Evolutionary conservation across 2,888 invertebrate genomes (phyloP).

Genomic region (Notodonta dromedarius): DNA sequence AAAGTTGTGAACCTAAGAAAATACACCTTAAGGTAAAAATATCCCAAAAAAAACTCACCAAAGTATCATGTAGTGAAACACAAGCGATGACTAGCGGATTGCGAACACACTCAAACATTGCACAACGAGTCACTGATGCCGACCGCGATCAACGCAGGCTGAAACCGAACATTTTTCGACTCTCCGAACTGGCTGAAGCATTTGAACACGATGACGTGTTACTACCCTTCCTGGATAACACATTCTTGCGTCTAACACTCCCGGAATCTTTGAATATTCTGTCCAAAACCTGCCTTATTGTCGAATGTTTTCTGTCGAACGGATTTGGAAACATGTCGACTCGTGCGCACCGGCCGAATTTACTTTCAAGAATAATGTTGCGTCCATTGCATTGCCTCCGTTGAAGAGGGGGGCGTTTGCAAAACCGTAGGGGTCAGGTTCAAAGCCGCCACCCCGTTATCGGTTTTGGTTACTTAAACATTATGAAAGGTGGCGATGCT

Average conservation of each 20-base stretch:
- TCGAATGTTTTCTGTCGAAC: conserved; percentile 87
- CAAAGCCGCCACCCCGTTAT: conserved; percentile 6
- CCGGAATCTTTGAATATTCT: conserved; percentile 75
- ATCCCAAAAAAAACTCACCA: conserved; percentile 32
- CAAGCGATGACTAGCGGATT: conserved; percentile 46
- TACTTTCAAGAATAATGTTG: conserved; percentile 28
- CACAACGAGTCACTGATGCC: conserved; percentile 36
- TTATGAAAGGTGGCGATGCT: conserved; percentile 5
- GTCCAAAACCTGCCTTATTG: conserved; percentile 86
- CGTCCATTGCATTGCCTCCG: conserved; percentile 18
- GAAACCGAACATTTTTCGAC: conserved; percentile 39
- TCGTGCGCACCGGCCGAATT: conserved; percentile 43
- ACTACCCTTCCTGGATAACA: conserved; percentile 58
- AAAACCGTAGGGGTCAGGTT: conserved; percentile 6
- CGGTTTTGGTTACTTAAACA: conserved; percentile 6
- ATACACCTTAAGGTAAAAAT: not conserved
- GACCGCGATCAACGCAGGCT: conserved; percentile 42
- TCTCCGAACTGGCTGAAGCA: conserved; percentile 36
- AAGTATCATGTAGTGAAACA: conserved; percentile 39
- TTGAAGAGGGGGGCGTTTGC: conserved; percentile 28
- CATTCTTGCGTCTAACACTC: conserved; percentile 40
- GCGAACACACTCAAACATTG: conserved; percentile 30
- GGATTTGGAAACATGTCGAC: conserved; percentile 86
- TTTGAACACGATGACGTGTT: conserved; percentile 57
- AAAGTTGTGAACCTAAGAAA: not conserved